These are phyloP conservation scores for Remorina albescens DNA, from an alignment of 2,797 vertebrate genomes.

Conservation along the genomic window DNA sequence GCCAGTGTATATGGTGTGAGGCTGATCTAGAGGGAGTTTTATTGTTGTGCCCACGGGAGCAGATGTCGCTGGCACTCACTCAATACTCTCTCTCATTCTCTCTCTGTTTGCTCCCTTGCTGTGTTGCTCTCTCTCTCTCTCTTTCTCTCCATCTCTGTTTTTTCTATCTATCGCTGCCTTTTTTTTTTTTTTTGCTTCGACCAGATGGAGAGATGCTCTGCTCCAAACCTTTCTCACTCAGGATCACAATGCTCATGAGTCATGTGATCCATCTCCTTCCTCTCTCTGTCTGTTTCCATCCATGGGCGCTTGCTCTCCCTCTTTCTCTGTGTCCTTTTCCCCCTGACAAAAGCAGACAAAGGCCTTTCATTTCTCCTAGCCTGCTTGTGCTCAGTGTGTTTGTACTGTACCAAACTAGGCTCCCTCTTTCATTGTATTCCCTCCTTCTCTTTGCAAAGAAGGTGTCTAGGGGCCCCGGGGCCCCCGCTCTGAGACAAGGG, in stretches of 20 bases:
- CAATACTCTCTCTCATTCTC: constrained; percentile 80
- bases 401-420: constrained; percentile 81
- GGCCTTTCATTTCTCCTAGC: constrained; percentile 76
- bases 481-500: constrained; percentile 72
- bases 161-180: constrained; percentile 46
- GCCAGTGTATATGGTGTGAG: constrained; percentile 71
- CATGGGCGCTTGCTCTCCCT: constrained; percentile 56
- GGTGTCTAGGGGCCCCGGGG: constrained; percentile 77
- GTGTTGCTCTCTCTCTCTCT: constrained; percentile 48
- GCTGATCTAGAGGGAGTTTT: constrained; percentile 81
- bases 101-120: constrained; percentile 69
- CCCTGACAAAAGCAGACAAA: constrained; percentile 78
- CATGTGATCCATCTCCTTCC: constrained; percentile 76
- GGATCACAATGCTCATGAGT: constrained; percentile 78
- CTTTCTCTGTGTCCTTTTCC: constrained; percentile 61
- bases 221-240: constrained; percentile 76
- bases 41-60: constrained; percentile 86
- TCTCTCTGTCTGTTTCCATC: constrained; percentile 54
- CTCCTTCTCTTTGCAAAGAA: constrained; percentile 72
- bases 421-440: constrained; percentile 75
- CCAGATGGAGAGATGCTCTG: constrained; percentile 83
- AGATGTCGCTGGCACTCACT: constrained; percentile 86
- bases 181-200: constrained; percentile 48
- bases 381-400: constrained; percentile 72
- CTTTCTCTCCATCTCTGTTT: constrained; percentile 56